Base-by-base conservation (phyloP, 1,140 invertebrate genomes). In the Drosophila dunni region DNA sequence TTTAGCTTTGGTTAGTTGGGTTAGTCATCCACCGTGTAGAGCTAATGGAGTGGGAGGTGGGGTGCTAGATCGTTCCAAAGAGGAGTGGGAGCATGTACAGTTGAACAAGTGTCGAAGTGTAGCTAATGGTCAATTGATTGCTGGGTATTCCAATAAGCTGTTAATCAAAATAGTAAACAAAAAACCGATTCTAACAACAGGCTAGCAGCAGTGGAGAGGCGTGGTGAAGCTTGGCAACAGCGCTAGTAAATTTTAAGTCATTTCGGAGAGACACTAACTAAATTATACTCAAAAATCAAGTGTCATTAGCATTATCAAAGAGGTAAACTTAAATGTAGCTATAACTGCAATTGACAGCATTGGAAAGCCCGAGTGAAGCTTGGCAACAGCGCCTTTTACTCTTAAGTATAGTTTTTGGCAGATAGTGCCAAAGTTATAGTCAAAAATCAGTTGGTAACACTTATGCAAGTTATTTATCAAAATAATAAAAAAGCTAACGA, bases 11-110 rank as follows among this genome's bases (percentile, higher is more conserved):
- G 53, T 11, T 57, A 46, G 51, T 38, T 57, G 36, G 51, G 78
- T 69, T 75, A 75, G 77, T 75, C 77, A 79, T 79, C 48, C 48
- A 44, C 24, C 3, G 24, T 33, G 44, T 45, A 29, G 13, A 40
- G 20, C 13, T 29, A 17, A 60, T 66, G 15, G 15, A 17, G 36
- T 56, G 4, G 62, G 20, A 11, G 36, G 20, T 5, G 24, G 1
- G 24, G 7, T 6, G 7, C 11, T 5, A 42, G 10, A 34, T 2
- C 3, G 5, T 2, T 15, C 3, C 24, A 4, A 3, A 29, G 3
- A 6, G 24, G 24, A 6, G 3, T 11, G 40, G 36, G 17, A 17
- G 13, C 11, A n/a, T 53, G 50, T 64, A 64, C 62, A 54, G 62
- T 64, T 34, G 40, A 36, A 17, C n/a, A n/a, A 20, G 48, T 33